A percentile compares a stretch with the other conserved stretches of the same genome.
phyloP scores from a whole-genome alignment of 2,888 invertebrate species.

The Caenorhabditis sp. region DNA sequence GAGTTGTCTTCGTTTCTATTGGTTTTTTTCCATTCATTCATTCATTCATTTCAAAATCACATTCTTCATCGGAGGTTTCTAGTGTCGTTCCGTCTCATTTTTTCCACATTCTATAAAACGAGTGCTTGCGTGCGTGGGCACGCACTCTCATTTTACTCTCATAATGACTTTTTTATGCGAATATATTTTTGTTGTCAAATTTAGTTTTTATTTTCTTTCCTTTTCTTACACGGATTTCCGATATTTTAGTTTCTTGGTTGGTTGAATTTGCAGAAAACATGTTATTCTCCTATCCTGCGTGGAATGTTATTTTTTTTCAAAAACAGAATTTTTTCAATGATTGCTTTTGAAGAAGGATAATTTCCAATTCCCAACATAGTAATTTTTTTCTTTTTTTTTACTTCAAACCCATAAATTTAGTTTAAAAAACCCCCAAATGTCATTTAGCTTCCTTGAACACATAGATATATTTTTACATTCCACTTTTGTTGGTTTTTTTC shows the following conservation, averaged over 20 bases:
- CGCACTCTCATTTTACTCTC: conserved; percentile 1
- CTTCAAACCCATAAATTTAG: background rate
- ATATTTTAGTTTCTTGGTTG: background rate
- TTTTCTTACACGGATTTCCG: background rate
- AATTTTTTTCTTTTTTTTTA: background rate
- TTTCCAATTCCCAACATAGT: background rate
- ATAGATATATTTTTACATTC: background rate
- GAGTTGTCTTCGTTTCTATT: background rate
- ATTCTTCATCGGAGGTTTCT: background rate
- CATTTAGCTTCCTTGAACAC: background rate
- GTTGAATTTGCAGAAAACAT: background rate
- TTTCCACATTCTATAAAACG: background rate
- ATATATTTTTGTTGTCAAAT: background rate
- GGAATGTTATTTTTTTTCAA: background rate
- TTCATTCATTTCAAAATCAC: background rate
- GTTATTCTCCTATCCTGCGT: background rate
- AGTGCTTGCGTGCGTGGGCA: conserved; percentile 1
- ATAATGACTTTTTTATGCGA: background rate
- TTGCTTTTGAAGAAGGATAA: background rate
- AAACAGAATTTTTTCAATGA: background rate
- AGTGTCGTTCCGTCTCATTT: background rate
- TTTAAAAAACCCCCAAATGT: background rate
- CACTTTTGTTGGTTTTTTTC: background rate
- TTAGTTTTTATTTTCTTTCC: background rate
- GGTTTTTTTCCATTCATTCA: background rate